These are phyloP conservation scores for Eutrigla gurnardus DNA, from an alignment of 2,797 vertebrate genomes.

Conservation along the genomic window DNA sequence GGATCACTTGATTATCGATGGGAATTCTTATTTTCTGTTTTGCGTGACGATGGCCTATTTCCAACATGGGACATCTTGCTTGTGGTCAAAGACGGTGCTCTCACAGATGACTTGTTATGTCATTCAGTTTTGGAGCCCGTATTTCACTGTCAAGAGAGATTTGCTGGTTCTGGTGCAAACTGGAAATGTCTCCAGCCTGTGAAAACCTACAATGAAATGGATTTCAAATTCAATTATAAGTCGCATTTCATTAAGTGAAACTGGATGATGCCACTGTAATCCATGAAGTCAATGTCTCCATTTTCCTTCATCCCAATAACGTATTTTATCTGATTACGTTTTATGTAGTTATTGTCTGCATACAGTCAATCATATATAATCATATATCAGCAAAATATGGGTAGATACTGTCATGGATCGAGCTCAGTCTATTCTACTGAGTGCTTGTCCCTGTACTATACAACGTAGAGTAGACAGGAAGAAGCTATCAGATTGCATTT, in stretches of 20 bases:
- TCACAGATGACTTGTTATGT: not conserved
- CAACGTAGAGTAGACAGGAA: conserved; percentile 14
- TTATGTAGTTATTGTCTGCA: conserved; percentile 30
- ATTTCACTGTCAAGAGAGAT: conserved; percentile 22
- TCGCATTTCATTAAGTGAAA: conserved; percentile 53
- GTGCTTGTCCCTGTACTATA: conserved; percentile 13
- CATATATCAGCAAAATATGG: conserved; percentile 24
- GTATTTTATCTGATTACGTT: conserved; percentile 39
- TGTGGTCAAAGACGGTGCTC: not conserved
- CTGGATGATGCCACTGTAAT: conserved; percentile 22
- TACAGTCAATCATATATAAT: conserved; percentile 27
- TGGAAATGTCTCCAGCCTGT: conserved; percentile 15
- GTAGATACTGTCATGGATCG: conserved; percentile 21
- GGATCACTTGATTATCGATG: conserved; percentile 42
- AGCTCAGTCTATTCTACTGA: conserved; percentile 37
- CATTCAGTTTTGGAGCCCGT: conserved; percentile 5
- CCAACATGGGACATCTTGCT: not conserved
- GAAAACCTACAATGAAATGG: conserved; percentile 29
- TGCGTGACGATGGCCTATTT: conserved; percentile 24
- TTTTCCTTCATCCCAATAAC: conserved; percentile 25
- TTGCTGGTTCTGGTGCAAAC: conserved; percentile 11
- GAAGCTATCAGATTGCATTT: conserved; percentile 33
- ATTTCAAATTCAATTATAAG: conserved; percentile 53
- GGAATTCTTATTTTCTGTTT: conserved; percentile 24
- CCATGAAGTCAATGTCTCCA: conserved; percentile 24